A percentile compares a stretch with the other conserved stretches of the same genome.
phyloP scores from a whole-genome alignment of 2,113 vertebrate genomes.

The Seriola quinqueradiata region DNA sequence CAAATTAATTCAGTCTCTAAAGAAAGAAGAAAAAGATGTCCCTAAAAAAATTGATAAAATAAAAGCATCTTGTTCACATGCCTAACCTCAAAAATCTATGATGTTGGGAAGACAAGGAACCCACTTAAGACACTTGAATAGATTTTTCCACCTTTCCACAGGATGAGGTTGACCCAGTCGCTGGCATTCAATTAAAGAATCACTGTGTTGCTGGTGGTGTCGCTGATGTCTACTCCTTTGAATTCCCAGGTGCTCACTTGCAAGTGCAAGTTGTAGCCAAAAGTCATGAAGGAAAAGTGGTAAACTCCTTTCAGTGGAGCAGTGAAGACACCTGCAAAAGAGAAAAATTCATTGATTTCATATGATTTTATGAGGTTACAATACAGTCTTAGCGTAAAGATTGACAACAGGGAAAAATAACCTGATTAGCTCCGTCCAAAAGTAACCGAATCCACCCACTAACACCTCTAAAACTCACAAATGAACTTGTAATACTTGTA shows the following conservation, averaged over 20 bases:
- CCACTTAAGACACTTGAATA: slow-evolving; percentile 30
- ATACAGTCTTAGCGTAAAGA: no score
- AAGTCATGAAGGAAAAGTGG: slow-evolving; percentile 40
- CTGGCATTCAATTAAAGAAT: slow-evolving; percentile 14
- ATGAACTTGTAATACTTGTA: no score
- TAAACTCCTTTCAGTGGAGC: slow-evolving; percentile 19
- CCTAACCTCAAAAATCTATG: not conserved
- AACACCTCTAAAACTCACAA: no score
- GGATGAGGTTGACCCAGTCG: slow-evolving; percentile 13
- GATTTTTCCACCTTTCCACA: slow-evolving; percentile 21
- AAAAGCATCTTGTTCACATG: no score
- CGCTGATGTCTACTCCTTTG: not conserved
- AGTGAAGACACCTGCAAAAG: slow-evolving; percentile 25
- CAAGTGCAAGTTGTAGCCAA: not conserved
- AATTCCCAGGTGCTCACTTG: slow-evolving; percentile 34
- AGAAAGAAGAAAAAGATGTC: no score
- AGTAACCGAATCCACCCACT: no score
- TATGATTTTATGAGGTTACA: no score
- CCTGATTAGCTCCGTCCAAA: no score
- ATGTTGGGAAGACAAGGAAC: slow-evolving; percentile 21
- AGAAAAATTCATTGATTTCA: not conserved
- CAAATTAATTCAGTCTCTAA: no score
- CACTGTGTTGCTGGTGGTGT: slow-evolving; percentile 37
- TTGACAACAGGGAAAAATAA: no score
- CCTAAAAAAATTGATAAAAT: no score